Percentiles rank a stretch among this genome's conserved stretches.
Evolutionary conservation across 2,888 invertebrate genomes (phyloP).

Genomic region (Brachyopa scutellaris): DNA sequence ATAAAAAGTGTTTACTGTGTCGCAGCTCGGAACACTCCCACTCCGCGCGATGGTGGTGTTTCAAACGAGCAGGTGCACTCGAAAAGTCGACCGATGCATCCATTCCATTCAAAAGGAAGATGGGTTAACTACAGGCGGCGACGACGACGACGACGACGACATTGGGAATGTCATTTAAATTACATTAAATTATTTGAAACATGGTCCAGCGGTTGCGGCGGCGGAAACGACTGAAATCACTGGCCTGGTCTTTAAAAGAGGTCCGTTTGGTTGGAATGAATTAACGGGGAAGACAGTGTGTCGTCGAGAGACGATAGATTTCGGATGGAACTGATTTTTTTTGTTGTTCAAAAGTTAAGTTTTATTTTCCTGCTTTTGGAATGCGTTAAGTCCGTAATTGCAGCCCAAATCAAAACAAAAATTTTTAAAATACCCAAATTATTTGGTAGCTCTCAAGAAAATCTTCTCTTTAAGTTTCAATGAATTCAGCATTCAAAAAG

Average conservation of each 20-base stretch:
- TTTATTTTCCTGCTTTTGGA: too few relatives aligned
- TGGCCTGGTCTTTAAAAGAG: not conserved
- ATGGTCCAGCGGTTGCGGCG: conserved; percentile 37
- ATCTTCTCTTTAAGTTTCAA: too few relatives aligned
- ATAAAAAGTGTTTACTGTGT: conserved; percentile 19
- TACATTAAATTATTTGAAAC: conserved; percentile 79
- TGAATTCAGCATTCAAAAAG: too few relatives aligned
- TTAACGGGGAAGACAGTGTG: conserved; percentile 14
- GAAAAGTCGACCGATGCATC: conserved; percentile 29
- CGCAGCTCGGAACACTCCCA: conserved; percentile 66
- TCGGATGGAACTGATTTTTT: too few relatives aligned
- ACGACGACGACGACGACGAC: conserved; percentile 51
- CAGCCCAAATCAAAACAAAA: too few relatives aligned
- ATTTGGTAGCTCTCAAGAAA: too few relatives aligned
- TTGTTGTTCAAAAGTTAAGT: too few relatives aligned
- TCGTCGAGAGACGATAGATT: not conserved
- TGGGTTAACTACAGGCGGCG: conserved; percentile 22
- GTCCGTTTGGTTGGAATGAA: conserved; percentile 3
- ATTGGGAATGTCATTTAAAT: conserved; percentile 78
- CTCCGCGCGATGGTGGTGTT: conserved; percentile 14
- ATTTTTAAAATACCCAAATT: too few relatives aligned
- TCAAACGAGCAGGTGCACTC: conserved; percentile 55
- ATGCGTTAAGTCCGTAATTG: too few relatives aligned
- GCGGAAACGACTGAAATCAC: conserved; percentile 19
- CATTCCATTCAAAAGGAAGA: conserved; percentile 16